These are phyloP conservation scores for Sturmia bella DNA, from an alignment of 2,888 invertebrate species.

Conservation along the genomic window DNA sequence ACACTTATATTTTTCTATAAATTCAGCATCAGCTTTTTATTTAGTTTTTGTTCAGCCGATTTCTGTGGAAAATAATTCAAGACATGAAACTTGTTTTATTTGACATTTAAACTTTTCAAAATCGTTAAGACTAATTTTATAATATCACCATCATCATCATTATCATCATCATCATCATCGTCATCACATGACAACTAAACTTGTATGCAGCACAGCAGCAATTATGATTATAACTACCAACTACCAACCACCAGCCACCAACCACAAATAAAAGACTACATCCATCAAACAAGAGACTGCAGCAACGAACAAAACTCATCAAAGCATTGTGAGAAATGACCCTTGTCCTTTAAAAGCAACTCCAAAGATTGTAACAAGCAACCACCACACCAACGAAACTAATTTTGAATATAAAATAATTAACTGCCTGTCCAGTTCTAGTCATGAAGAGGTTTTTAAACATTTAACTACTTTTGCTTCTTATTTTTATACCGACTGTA, in stretches of 20 bases:
- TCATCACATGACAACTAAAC: constrained; percentile 52
- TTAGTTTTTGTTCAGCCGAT: constrained; percentile 5
- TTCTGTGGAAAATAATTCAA: constrained; percentile 54
- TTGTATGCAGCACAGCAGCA: constrained; percentile 40
- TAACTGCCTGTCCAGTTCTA: background rate
- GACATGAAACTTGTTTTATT: constrained; percentile 64
- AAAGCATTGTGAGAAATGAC: constrained; percentile 60
- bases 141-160: constrained; percentile 35
- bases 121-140: constrained; percentile 54
- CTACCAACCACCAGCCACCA: background rate
- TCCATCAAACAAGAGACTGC: constrained; percentile 3
- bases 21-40: constrained; percentile 8
- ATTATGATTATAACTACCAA: background rate
- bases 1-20: background rate
- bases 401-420: background rate
- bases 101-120: constrained; percentile 67
- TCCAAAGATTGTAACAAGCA: background rate
- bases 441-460: too few species aligned
- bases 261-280: background rate
- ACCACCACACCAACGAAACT: background rate
- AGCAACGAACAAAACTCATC: constrained; percentile 37
- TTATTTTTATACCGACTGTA: too few species aligned
- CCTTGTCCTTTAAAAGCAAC: constrained; percentile 63
- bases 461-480: too few species aligned
- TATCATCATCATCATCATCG: constrained; percentile 30